phyloP scores from a whole-genome alignment of 2,797 vertebrate genomes.

The Trachops cirrhosus region DNA sequence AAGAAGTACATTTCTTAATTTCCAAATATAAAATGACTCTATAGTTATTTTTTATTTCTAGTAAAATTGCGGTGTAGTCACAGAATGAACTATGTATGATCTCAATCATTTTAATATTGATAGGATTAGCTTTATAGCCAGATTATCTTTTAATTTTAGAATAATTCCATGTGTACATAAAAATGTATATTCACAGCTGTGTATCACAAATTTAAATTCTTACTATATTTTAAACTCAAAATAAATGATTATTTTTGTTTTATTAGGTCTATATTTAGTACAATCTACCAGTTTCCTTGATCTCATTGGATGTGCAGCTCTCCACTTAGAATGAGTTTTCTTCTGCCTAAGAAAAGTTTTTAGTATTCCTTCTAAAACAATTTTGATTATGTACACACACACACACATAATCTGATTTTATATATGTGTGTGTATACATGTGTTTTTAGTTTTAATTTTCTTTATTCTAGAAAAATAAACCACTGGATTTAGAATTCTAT shows the following conservation, averaged over 20 bases:
- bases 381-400: background rate
- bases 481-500: background rate
- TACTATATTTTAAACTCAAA: background rate
- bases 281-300: background rate
- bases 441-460: too few species aligned
- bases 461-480: background rate
- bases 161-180: background rate
- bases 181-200: background rate
- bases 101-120: background rate
- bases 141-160: background rate
- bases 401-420: too few species aligned
- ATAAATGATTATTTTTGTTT: background rate
- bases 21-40: background rate
- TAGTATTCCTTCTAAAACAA: background rate
- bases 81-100: background rate
- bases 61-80: background rate
- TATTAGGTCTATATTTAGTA: background rate
- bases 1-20: background rate
- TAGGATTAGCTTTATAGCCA: background rate
- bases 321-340: background rate
- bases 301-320: background rate
- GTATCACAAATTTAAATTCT: background rate
- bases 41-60: background rate
- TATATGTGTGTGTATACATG: too few species aligned
- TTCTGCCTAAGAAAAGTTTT: background rate